Evolutionary conservation across 2,113 vertebrate genomes (phyloP).

Genomic region (Phalacrocorax carbo): DNA sequence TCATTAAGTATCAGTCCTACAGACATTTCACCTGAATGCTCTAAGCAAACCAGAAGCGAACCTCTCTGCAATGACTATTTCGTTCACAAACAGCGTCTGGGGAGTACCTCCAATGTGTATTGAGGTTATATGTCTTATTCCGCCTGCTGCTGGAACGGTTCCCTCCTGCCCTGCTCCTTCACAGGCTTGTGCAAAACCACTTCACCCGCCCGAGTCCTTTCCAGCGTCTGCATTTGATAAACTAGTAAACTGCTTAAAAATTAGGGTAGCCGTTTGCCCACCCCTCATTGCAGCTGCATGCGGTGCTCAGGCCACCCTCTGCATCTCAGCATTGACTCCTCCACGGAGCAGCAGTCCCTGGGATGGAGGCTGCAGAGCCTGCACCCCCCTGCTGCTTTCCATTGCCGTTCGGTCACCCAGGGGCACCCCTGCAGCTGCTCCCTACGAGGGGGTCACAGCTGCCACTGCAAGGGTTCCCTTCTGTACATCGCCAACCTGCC

Average conservation of each 20-base stretch:
- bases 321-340: accelerated
- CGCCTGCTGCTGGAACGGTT: neutral
- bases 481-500: accelerated
- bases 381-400: accelerated
- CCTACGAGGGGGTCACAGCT: neutral
- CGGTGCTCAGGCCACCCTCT: neutral
- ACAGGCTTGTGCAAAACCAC: accelerated
- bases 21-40: accelerated
- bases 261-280: accelerated
- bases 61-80: neutral
- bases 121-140: too few species aligned
- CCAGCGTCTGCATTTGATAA: neutral
- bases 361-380: neutral
- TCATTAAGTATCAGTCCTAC: neutral
- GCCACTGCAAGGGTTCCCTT: accelerated
- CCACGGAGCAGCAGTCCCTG: accelerated
- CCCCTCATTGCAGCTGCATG: neutral
- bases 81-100: accelerated
- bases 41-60: neutral
- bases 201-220: neutral
- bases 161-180: neutral
- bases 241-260: too few species aligned
- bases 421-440: neutral
- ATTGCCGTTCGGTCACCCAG: neutral
- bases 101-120: neutral